Base-by-base conservation (phyloP, 2,888 invertebrate species). In the Drosophila seclusa region DNA sequence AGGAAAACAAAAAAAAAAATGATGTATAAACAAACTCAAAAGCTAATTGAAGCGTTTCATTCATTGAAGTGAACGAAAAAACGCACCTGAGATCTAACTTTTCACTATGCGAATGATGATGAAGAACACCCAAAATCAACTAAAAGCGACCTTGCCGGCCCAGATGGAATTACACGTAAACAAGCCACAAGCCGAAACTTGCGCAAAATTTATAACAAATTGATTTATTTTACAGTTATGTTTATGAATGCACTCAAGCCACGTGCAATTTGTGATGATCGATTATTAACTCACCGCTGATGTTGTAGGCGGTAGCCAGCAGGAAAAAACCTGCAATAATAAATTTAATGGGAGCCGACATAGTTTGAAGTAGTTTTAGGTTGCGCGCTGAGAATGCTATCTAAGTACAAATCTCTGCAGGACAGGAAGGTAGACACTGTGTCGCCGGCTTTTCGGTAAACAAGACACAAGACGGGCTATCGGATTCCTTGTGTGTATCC, bases 311-410 rank as follows among this genome's bases (percentile, higher is more conserved):
- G 66, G 81, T 75, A 36, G 85, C 84, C 67, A 91, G 61, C 21
- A 91, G 69, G 57, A 80, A 87, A 29, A 90, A 70, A 21, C 80
- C 83, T 38, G 78, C 78, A 45, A 91, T 75, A 42, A 91, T 64
- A 55, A 81, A 54, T 75, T 83, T 89, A 58, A 88, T 70, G 38
- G 77, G 74, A 57, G 79, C 70, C 50, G 80, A 79, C 90, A 91
- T 88, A 32, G 68, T 83, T 55, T 32, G 34, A 54, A 36, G 24
- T 50, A 42, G 49, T 38, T 31, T 66, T 58, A 50, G 57, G 50
- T 73, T 64, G 48, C 62, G 32, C 29, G 27, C 45, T 68, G 75
- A 16, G 68, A 71, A 73, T 79, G 71, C 27, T 67, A 45, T 59
- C 21, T 24, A 27, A 8, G 16, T 8, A 1, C 18, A 49, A 64